A percentile compares a stretch with the other conserved stretches of the same genome.
These are phyloP conservation scores for Pycnonotus jocosus DNA, from an alignment of 2,113 vertebrate species.

Conservation along the genomic window DNA sequence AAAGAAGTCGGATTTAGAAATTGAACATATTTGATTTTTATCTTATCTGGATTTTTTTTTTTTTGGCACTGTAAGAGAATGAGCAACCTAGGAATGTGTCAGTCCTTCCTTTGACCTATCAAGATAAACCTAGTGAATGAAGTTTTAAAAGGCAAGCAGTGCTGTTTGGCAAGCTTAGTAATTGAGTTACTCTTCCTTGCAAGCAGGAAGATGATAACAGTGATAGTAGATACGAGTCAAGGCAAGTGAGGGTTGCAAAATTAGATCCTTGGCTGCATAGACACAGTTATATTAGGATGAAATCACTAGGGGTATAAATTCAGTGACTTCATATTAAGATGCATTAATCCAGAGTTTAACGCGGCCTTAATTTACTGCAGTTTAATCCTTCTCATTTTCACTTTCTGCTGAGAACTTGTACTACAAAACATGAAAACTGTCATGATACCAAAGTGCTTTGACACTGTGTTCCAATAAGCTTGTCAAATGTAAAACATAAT, in stretches of 20 bases:
- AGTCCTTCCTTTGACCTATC: background rate
- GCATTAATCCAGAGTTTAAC: background rate
- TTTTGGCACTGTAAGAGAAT: background rate
- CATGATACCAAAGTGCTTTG: background rate
- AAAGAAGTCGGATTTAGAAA: background rate
- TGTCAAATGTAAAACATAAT: background rate
- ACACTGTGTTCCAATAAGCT: background rate
- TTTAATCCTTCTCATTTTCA: constrained; percentile 22
- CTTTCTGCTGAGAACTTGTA: background rate
- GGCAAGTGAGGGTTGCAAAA: background rate
- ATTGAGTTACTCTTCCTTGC: background rate
- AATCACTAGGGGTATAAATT: background rate
- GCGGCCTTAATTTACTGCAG: background rate
- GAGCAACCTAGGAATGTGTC: background rate
- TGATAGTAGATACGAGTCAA: background rate
- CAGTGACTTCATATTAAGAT: background rate
- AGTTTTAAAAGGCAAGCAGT: background rate
- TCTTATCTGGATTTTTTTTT: background rate
- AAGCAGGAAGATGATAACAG: background rate
- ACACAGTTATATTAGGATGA: background rate
- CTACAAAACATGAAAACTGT: background rate
- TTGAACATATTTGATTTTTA: background rate
- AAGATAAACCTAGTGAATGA: background rate
- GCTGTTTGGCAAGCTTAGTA: background rate
- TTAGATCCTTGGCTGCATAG: background rate